Conservation (phyloP, 2,797 vertebrate genomes). For the Galaxias olidus region DNA sequence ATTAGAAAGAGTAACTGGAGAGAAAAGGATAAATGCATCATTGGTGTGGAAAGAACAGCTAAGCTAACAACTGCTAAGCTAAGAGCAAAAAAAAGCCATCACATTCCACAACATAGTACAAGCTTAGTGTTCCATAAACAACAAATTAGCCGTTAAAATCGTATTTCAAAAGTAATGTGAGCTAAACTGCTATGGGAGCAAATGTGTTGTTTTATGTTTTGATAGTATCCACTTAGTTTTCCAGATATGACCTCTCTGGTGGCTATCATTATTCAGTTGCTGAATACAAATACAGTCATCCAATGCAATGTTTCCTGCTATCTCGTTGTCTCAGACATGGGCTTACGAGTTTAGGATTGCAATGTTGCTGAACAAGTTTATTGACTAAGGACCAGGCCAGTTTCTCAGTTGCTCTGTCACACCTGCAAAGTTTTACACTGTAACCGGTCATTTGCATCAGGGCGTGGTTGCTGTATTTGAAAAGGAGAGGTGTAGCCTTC, state of each 20-base stretch:
- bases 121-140: conserved; percentile 2
- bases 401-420: not conserved
- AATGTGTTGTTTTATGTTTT: no score
- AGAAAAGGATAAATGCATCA: conserved; percentile 10
- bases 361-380: conserved; percentile 31
- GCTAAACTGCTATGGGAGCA: no score
- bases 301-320: no score
- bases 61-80: no score
- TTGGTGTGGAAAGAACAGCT: not conserved
- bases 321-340: no score
- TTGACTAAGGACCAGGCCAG: not conserved
- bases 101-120: not conserved
- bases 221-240: no score
- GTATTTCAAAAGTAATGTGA: not conserved
- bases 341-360: no score
- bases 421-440: conserved; percentile 26
- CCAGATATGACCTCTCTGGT: not conserved
- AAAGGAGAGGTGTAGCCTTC: conserved; percentile 26
- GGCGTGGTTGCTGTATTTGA: conserved; percentile 29
- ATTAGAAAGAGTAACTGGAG: conserved; percentile 9
- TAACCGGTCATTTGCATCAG: conserved; percentile 28
- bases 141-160: not conserved
- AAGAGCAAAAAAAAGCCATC: not conserved
- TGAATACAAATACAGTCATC: not conserved
- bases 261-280: not conserved